Conservation (phyloP, 2,797 vertebrate species). For the Bucorvus abyssinicus region DNA sequence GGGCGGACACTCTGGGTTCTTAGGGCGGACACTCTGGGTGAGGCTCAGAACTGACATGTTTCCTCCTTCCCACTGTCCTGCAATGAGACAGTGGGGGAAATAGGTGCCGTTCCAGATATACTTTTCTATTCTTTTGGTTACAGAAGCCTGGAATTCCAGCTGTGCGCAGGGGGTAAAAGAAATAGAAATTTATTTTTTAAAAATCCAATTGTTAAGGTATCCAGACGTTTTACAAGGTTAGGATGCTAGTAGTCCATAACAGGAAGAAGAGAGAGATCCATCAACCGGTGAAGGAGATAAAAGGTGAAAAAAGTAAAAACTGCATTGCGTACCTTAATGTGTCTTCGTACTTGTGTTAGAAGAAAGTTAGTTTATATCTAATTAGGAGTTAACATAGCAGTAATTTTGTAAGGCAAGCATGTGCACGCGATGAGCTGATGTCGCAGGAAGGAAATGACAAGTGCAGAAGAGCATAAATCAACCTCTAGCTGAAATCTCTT, state of each 20-base stretch:
- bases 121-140: background rate
- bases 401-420: slow-evolving; percentile 35
- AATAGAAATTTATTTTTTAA: background rate
- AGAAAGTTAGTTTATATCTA: background rate
- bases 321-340: background rate
- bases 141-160: background rate
- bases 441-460: slow-evolving; percentile 31
- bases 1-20: too few relatives aligned
- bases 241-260: background rate
- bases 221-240: background rate
- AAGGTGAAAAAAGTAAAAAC: background rate
- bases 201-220: background rate
- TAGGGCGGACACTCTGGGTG: too few relatives aligned
- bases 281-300: background rate
- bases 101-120: background rate
- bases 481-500: slow-evolving; percentile 9
- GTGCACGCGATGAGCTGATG: slow-evolving; percentile 10
- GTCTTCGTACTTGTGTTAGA: background rate
- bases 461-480: slow-evolving; percentile 49
- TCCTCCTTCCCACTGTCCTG: background rate
- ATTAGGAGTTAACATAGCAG: slow-evolving; percentile 14
- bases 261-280: background rate
- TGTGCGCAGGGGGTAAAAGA: background rate
- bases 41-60: background rate
- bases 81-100: background rate